Evolutionary conservation across 2,797 vertebrate species (phyloP), one percentile per base, ranked within the genome.

Genomic region (Acanthurus tractus): DNA sequence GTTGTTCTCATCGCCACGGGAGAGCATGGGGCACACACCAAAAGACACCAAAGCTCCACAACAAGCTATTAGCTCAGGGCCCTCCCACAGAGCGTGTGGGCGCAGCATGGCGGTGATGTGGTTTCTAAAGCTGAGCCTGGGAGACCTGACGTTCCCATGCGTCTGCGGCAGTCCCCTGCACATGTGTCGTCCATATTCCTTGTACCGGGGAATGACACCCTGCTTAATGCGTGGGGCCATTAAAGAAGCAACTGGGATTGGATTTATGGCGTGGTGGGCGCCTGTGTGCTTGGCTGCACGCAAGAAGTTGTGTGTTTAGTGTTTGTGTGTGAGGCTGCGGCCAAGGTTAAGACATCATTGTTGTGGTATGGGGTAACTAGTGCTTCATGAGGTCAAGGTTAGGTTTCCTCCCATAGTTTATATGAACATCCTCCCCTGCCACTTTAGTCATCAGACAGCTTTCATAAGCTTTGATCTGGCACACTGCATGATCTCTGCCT

Each of bases 111-210:
- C 34, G 83, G 58, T 85, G 83, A 84, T 88, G 88, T 85, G 90
- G 90, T 91, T 90, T 86, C 70, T 15, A 34, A 84, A 83, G 87
- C 25, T 50, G 73, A 76, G 79, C 56, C 67, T 40, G 70, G 77
- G 77, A 85, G 84, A 85, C 77, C 69, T 59, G 78, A 71, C 36
- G 82, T 75, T 79, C 88, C 86, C 84, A 83, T 74, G 81, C 72
- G 80, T 92, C 93, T 91, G 92, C 89, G 78, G 89, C 93, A 94
- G 93, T 91, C 92, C 91, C 70, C 42, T 18, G 55, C 86, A 96
- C 96, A 96, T 96, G 95, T 96, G 96, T 95, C 93, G 87, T 82
- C 95, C 95, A 94, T 90, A 94, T 96, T 95, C 95, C 95, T 94
- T 88, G 82, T 89, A 74, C 78, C 93, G 92, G 74, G 80, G 66